These are phyloP conservation scores for Papilio machaon DNA, from an alignment of 1,140 invertebrate genomes.

Conservation along the genomic window DNA sequence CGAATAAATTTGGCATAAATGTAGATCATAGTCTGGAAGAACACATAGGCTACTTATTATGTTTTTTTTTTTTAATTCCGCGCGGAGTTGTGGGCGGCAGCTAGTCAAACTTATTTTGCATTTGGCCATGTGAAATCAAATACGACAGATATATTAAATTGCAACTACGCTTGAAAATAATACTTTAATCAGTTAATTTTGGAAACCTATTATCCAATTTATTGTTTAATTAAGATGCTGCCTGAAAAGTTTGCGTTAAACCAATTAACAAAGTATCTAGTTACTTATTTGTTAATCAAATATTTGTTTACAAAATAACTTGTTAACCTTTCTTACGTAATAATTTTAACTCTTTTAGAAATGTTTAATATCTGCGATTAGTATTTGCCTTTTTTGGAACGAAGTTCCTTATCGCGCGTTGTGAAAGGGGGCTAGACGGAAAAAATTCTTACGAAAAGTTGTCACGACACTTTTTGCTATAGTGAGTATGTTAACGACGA, in stretches of 20 bases:
- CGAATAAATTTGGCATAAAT: too few relatives aligned
- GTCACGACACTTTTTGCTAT: too few relatives aligned
- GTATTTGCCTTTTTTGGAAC: background rate
- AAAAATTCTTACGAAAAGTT: too few relatives aligned
- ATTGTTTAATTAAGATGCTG: conserved; percentile 30
- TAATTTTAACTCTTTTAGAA: conserved; percentile 5
- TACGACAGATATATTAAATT: background rate
- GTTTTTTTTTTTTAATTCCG: too few relatives aligned
- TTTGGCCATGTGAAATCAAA: background rate
- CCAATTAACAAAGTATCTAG: conserved; percentile 34
- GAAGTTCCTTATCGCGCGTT: too few relatives aligned
- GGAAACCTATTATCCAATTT: conserved; percentile 25
- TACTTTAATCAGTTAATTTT: background rate
- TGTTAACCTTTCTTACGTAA: conserved; percentile 1
- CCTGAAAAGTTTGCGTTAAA: conserved; percentile 26
- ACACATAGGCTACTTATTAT: too few relatives aligned
- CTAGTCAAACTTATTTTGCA: background rate
- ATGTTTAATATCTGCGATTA: background rate
- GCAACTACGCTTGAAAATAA: background rate
- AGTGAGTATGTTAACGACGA: too few relatives aligned
- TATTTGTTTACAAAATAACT: conserved; percentile 34
- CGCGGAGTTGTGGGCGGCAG: too few relatives aligned
- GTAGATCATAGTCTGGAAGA: too few relatives aligned
- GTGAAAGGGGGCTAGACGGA: too few relatives aligned
- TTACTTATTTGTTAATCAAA: conserved; percentile 32